Conservation (phyloP, 2,113 vertebrate genomes). For the Oenanthe oenanthe region DNA sequence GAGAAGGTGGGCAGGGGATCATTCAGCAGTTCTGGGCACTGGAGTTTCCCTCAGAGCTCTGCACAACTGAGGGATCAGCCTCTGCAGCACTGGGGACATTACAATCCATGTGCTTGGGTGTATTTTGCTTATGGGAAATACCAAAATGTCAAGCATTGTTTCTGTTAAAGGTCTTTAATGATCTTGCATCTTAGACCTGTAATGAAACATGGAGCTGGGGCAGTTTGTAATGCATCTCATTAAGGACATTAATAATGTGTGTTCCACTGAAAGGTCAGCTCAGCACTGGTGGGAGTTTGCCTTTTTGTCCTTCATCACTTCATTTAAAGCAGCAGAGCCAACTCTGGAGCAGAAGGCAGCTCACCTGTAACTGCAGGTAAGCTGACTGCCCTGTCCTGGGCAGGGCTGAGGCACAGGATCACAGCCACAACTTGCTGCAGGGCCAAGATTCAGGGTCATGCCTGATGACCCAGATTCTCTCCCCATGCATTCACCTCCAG, state of each 20-base stretch:
- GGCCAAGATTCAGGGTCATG: background rate
- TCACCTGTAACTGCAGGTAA: background rate
- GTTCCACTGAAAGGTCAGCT: slow-evolving; percentile 81
- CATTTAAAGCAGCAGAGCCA: slow-evolving; percentile 61
- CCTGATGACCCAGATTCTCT: background rate
- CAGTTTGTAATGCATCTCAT: slow-evolving; percentile 81
- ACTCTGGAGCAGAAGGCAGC: background rate
- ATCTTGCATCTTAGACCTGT: slow-evolving; percentile 77
- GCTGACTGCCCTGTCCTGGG: background rate
- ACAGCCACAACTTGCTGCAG: background rate
- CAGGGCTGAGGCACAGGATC: background rate
- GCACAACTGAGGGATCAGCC: slow-evolving; percentile 4
- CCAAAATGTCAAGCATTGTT: slow-evolving; percentile 85
- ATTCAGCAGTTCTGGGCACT: background rate
- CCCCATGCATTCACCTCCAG: background rate
- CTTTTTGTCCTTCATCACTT: slow-evolving; percentile 71
- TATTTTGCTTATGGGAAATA: slow-evolving; percentile 80
- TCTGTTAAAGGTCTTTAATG: slow-evolving; percentile 83
- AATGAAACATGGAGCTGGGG: slow-evolving; percentile 79
- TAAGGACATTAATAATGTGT: slow-evolving; percentile 80
- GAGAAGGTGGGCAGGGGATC: background rate
- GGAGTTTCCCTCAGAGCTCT: slow-evolving; percentile 2
- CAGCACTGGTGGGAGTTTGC: slow-evolving; percentile 67
- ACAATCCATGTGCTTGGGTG: slow-evolving; percentile 31
- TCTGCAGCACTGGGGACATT: slow-evolving; percentile 17